Evolutionary conservation across 2,888 invertebrate genomes (phyloP).

Genomic region (Blastobasis adustella): DNA sequence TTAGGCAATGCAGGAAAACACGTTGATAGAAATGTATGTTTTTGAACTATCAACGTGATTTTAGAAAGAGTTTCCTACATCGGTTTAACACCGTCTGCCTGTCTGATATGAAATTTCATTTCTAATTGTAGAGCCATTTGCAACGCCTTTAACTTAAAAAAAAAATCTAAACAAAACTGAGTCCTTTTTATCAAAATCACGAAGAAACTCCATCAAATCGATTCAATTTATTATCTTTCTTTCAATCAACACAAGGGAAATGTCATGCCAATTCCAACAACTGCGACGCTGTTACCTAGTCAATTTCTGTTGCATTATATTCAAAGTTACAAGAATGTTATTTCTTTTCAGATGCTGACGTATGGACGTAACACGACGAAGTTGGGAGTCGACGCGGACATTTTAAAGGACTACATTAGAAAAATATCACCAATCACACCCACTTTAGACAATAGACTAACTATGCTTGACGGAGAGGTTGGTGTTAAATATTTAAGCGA

Average conservation of each 20-base stretch:
- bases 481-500: too few relatives aligned
- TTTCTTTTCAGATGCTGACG: conserved; percentile 47
- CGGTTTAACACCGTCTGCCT: too few relatives aligned
- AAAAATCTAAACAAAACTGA: too few relatives aligned
- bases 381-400: conserved; percentile 66
- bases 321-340: neutral
- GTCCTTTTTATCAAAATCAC: neutral
- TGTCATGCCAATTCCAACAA: too few relatives aligned
- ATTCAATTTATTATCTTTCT: conserved; percentile 4
- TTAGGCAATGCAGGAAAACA: too few relatives aligned
- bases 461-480: conserved; percentile 24
- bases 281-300: too few relatives aligned
- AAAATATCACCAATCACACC: conserved; percentile 66
- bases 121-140: too few relatives aligned
- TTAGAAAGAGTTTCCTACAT: too few relatives aligned
- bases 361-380: conserved; percentile 47
- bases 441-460: conserved; percentile 69
- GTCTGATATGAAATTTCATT: too few relatives aligned
- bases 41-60: too few relatives aligned
- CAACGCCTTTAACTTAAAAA: too few relatives aligned
- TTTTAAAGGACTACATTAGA: conserved; percentile 62
- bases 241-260: conserved; percentile 1
- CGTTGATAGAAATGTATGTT: too few relatives aligned
- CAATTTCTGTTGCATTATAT: neutral
- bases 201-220: conserved; percentile 1